Evolutionary conservation across 2,113 vertebrate genomes (phyloP).

Genomic region (Columba janthina): DNA sequence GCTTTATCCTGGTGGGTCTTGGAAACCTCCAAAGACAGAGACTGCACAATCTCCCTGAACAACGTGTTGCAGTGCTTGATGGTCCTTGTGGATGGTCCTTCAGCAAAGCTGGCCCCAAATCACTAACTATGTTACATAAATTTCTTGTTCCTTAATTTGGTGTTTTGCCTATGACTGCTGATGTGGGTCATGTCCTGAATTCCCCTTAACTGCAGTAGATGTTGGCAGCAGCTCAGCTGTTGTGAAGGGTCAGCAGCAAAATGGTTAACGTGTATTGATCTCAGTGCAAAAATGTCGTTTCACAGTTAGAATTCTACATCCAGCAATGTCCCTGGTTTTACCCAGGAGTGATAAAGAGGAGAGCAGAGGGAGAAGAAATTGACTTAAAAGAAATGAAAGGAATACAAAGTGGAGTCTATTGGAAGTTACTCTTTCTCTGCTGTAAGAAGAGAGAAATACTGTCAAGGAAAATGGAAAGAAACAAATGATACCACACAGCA

Average conservation of each 20-base stretch:
- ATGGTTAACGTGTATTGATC: neutral
- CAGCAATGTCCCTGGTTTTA: neutral
- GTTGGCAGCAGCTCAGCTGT: neutral
- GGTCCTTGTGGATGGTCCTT: neutral
- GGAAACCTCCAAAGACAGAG: neutral
- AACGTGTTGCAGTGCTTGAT: neutral
- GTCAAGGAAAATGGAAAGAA: conserved; percentile 21
- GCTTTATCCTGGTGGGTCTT: neutral
- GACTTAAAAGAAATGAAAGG: neutral
- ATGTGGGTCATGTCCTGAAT: neutral
- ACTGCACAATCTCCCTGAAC: neutral
- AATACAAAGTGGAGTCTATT: neutral
- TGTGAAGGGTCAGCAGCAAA: conserved; percentile 1
- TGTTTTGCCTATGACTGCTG: neutral
- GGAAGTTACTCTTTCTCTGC: neutral
- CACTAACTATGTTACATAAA: neutral
- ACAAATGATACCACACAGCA: neutral
- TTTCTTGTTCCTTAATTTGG: neutral
- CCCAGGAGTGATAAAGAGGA: neutral
- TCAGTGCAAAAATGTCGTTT: neutral
- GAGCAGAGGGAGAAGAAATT: neutral
- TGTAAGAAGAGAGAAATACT: neutral
- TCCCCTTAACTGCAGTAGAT: neutral
- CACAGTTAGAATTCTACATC: neutral
- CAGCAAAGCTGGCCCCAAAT: neutral